Evolutionary conservation across 2,888 invertebrate species (phyloP), one percentile per base, ranked within the genome.

Genomic region (Blera fallax): DNA sequence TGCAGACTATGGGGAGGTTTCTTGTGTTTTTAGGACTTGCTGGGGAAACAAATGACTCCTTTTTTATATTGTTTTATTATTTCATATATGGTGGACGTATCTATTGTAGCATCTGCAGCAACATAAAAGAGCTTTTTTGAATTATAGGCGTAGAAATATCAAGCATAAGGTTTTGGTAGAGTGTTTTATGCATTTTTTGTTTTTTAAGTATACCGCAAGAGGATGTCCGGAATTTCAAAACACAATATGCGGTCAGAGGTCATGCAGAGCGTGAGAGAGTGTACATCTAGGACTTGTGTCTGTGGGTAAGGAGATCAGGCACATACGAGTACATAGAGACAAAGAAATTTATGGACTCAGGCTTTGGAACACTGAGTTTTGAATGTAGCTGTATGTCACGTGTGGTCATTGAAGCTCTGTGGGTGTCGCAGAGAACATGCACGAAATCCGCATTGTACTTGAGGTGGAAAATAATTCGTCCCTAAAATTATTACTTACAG

Each of bases 61-160:
- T 52, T 43, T 43, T 8, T 34, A 29, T 84, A 64, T 84, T 64
- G 72, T 58, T 84, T 80, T 84, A 80, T 74, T 80, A 50, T 84
- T 74, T 80, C 69, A 74, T 80, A 56, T 83, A 50, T 69, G 50
- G 73, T 29, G 34, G 37, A 67, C 11, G 37, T 69, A 54, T 76
- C 60, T 79, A 18, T 58, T 74, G 62, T 73, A 58, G 69, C 80
- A 74, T 84, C 80, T 74, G 80, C 74, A 80, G 43, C 40, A 56
- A 65, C 67, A 79, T 52, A 40, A 45, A 16, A 69, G 37, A 65
- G 64, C 50, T 73, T 60, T 65, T 84, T 72, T 84, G 80, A 69
- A 43, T 69, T 62, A 79, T 73, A 52, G 32, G 79, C 37, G 27
- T n/a, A 21, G 37, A 45, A 69, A 70, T 70, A 60, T 64, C 34